Base-by-base conservation (phyloP, 2,888 invertebrate species). In the Melinaea marsaeus region DNA sequence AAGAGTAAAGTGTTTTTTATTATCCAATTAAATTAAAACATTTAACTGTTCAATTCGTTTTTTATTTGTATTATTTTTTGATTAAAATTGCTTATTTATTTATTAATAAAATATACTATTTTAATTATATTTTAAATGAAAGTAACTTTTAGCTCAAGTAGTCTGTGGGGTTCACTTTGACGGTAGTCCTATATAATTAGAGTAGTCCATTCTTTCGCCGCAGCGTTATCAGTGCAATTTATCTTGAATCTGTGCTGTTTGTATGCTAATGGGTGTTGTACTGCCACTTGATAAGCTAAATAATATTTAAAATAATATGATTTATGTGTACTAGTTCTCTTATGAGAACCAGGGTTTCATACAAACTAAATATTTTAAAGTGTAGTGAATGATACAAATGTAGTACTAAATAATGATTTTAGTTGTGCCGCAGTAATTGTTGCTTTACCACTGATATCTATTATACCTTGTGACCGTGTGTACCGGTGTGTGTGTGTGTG, bases 171-270 rank as follows among this genome's bases (percentile, higher is more conserved):
- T 69, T 71, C 71, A 71, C 67, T 63, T 66, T 54, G 63, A 63
- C 64, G 61, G 74, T 77, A 77, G 75, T 72, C 70, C 71, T 76
- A 73, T 79, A 77, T 84, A 86, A 87, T 86, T 85, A 86, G 78
- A 71, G 69, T 73, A 71, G 75, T 71, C 75, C 74, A 74, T 85
- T 87, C 85, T 86, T 86, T 86, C 83, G 79, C 83, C 80, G 78
- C 71, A 57, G 71, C 69, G 72, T 83, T 88, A 88, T 88, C 87
- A 80, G 74, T 73, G 80, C 86, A 84, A 86, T 86, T 87, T 84
- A 88, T 87, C 87, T 83, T 79, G 78, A 82, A 82, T 85, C 81
- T 80, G 78, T 80, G 76, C 78, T 85, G 85, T 86, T 85, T 85
- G 81, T 85, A 86, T 88, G 86, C 81, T 86, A 88, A 88, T 87